phyloP scores from a whole-genome alignment of 1,140 invertebrate genomes.

The Drosophila truncata region DNA sequence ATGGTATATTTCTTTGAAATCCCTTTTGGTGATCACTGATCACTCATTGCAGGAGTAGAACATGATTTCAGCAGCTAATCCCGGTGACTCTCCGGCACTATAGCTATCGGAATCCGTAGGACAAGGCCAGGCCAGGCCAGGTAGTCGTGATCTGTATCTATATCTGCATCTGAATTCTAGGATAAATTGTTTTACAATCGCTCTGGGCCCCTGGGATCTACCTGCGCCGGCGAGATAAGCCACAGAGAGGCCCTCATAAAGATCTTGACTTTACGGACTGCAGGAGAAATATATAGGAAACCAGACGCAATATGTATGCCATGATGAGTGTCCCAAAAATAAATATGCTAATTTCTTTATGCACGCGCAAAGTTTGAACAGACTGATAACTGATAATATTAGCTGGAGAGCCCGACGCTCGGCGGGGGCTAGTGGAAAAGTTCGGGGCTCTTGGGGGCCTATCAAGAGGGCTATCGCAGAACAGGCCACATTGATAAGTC shows the following conservation, averaged over 20 bases:
- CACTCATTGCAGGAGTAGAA: background rate
- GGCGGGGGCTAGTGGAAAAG: conserved; percentile 43
- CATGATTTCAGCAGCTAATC: conserved; percentile 9
- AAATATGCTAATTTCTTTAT: conserved; percentile 46
- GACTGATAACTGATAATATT: conserved; percentile 14
- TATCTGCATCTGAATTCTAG: conserved; percentile 13
- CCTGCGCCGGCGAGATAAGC: conserved; percentile 47
- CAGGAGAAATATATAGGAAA: conserved; percentile 3
- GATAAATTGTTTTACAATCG: conserved; percentile 34
- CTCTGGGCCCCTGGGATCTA: conserved; percentile 9
- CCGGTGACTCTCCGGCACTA: background rate
- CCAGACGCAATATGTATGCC: background rate
- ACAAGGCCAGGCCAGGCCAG: conserved; percentile 2
- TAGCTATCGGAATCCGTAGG: background rate
- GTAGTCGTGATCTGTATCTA: conserved; percentile 8
- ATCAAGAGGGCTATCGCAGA: conserved; percentile 26
- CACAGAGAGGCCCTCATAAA: conserved; percentile 56
- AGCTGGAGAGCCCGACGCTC: background rate
- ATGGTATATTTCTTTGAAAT: background rate
- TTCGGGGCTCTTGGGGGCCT: conserved; percentile 21
- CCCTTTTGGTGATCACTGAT: background rate
- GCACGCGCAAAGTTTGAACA: conserved; percentile 15
- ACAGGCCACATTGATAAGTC: conserved; percentile 17
- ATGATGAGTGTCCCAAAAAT: conserved; percentile 21
- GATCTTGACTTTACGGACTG: conserved; percentile 67